Evolutionary conservation across 2,888 invertebrate genomes (phyloP).

Genomic region (Aphodius granarius): DNA sequence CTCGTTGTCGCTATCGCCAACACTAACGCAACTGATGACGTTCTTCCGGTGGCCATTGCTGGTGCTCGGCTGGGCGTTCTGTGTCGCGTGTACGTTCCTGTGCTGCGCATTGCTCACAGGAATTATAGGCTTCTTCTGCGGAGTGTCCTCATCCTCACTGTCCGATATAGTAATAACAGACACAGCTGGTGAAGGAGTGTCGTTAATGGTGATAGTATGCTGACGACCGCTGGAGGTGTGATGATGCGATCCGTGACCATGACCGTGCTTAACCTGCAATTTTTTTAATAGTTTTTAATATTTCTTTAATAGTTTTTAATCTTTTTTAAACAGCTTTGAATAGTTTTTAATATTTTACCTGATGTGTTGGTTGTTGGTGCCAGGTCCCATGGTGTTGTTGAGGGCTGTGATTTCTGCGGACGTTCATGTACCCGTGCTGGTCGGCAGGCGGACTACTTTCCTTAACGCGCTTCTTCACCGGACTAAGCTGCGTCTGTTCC

Average conservation of each 20-base stretch:
- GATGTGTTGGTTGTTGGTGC: neutral
- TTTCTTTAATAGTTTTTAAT: neutral
- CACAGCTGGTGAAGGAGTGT: conserved; percentile 92
- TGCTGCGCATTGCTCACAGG: conserved; percentile 45
- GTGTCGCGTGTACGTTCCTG: conserved; percentile 44
- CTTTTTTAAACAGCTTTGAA: neutral
- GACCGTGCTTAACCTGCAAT: conserved; percentile 31
- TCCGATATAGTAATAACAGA: conserved; percentile 96
- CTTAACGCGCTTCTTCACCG: conserved; percentile 96
- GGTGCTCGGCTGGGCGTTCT: conserved; percentile 8
- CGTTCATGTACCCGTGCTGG: conserved; percentile 41
- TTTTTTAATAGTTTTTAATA: neutral
- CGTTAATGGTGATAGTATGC: conserved; percentile 92
- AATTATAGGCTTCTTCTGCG: conserved; percentile 50
- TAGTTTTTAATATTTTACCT: neutral
- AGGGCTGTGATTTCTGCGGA: conserved; percentile 48
- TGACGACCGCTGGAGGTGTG: conserved; percentile 57
- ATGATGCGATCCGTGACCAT: conserved; percentile 44
- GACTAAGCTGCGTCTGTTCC: conserved; percentile 87
- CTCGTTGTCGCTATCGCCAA: conserved; percentile 74
- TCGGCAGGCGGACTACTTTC: conserved; percentile 87
- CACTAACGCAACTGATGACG: conserved; percentile 77
- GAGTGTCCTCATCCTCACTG: conserved; percentile 79
- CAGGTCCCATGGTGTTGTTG: conserved; percentile 42
- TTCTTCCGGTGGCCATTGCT: conserved; percentile 62